These are phyloP conservation scores for Morus bassanus DNA, from an alignment of 2,797 vertebrate genomes.

Conservation along the genomic window DNA sequence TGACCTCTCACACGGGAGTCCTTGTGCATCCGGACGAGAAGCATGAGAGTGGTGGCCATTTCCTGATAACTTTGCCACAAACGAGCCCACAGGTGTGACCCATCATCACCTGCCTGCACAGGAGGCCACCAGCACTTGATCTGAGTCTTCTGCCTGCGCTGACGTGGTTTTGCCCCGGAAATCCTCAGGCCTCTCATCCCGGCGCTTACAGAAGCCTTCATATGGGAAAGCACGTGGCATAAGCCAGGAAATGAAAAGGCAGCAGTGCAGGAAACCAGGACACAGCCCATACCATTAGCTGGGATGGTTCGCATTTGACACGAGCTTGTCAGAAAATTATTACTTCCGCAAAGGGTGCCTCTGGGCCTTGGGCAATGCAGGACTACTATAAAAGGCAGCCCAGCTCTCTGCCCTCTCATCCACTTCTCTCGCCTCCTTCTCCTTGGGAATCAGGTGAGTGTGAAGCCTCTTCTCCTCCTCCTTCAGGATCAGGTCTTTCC, in stretches of 20 bases:
- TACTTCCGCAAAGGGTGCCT: too few species aligned
- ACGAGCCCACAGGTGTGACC: not conserved
- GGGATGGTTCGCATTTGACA: too few species aligned
- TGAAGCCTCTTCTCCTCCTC: not conserved
- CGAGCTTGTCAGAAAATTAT: too few species aligned
- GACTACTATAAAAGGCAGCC: too few species aligned
- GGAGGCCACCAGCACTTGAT: not conserved
- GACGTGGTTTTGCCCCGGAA: not conserved
- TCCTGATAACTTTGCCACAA: not conserved
- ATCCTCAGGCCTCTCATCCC: not conserved
- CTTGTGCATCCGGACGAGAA: not conserved
- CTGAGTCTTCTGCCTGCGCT: not conserved
- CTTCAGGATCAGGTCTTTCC: not conserved
- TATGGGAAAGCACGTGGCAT: not conserved
- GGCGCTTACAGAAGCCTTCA: not conserved
- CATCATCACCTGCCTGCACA: not conserved
- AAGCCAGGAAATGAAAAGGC: too few species aligned
- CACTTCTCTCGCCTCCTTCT: not conserved
- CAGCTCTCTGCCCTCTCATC: too few species aligned
- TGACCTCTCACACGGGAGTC: accelerated
- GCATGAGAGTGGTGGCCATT: accelerated
- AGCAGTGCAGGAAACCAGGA: too few species aligned
- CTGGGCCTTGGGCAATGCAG: too few species aligned
- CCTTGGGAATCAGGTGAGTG: not conserved
- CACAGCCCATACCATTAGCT: too few species aligned